These are phyloP conservation scores for Tenthredo distinguenda DNA, from an alignment of 2,888 invertebrate genomes.

Conservation along the genomic window DNA sequence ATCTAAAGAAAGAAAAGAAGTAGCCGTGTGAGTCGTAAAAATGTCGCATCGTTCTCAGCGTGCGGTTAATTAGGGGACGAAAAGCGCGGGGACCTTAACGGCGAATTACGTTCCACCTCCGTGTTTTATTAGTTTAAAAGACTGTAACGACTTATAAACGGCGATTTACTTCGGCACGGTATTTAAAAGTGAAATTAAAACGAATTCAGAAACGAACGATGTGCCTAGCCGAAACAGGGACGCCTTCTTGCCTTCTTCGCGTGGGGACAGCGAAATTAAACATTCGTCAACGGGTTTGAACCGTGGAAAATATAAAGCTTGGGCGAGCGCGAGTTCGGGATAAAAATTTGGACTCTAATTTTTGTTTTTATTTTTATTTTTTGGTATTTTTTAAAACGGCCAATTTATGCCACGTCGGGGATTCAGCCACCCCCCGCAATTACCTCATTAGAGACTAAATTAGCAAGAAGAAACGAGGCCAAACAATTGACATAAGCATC, in stretches of 20 bases:
- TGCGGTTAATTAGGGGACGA: conserved; percentile 48
- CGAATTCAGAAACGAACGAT: background rate
- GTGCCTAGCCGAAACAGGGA: background rate
- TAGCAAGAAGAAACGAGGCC: background rate
- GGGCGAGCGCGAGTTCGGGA: background rate
- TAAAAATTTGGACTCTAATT: background rate
- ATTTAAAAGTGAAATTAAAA: conserved; percentile 22
- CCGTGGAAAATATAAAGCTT: background rate
- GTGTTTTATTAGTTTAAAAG: conserved; percentile 48
- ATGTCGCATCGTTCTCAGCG: conserved; percentile 29
- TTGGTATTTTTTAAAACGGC: background rate
- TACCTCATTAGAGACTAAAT: background rate
- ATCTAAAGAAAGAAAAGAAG: background rate
- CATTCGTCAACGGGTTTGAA: background rate
- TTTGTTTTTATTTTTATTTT: conserved; percentile 13
- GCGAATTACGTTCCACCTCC: conserved; percentile 35
- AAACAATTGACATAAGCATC: conserved; percentile 18
- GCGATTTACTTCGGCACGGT: conserved; percentile 37
- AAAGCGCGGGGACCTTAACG: background rate
- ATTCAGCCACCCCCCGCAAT: background rate
- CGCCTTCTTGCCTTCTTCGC: too few species aligned
- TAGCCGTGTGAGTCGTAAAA: conserved; percentile 34
- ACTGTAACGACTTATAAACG: conserved; percentile 39
- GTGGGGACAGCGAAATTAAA: background rate
- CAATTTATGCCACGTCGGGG: background rate